Percentiles rank a stretch among this genome's conserved stretches.
Conservation (phyloP, 2,113 vertebrate species). For the Myrmecophaga tridactyla region DNA sequence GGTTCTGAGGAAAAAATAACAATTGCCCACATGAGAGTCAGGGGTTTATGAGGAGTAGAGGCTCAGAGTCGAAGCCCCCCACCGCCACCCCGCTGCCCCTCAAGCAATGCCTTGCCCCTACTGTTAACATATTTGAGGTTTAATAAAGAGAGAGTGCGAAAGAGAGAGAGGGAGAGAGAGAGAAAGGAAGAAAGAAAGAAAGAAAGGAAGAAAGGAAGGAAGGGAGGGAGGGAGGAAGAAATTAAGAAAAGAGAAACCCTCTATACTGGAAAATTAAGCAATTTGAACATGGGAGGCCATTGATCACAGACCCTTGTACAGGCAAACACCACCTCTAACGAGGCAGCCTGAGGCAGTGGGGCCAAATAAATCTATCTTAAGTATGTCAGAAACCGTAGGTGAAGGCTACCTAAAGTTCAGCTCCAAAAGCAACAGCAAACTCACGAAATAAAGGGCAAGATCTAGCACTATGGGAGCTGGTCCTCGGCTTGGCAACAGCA, state of each 20-base stretch:
- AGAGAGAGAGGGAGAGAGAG: neutral
- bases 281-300: rapidly evolving
- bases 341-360: neutral
- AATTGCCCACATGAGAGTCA: too few relatives aligned
- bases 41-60: too few relatives aligned
- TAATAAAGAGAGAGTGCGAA: neutral
- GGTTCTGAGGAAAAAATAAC: too few relatives aligned
- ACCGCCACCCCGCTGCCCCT: too few relatives aligned
- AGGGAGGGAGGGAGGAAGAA: neutral
- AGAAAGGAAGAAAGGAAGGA: neutral
- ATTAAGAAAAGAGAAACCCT: neutral
- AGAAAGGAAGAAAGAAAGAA: neutral
- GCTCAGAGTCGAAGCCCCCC: too few relatives aligned
- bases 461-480: rapidly evolving
- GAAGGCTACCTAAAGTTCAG: neutral
- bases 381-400: neutral
- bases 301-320: neutral
- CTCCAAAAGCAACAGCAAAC: neutral
- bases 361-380: neutral
- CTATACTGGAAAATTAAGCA: neutral
- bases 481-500: rapidly evolving
- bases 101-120: too few relatives aligned
- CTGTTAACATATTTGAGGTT: too few relatives aligned
- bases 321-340: neutral
- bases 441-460: neutral